Conservation (phyloP, 2,888 invertebrate genomes). For the Clitarchus hookeri region DNA sequence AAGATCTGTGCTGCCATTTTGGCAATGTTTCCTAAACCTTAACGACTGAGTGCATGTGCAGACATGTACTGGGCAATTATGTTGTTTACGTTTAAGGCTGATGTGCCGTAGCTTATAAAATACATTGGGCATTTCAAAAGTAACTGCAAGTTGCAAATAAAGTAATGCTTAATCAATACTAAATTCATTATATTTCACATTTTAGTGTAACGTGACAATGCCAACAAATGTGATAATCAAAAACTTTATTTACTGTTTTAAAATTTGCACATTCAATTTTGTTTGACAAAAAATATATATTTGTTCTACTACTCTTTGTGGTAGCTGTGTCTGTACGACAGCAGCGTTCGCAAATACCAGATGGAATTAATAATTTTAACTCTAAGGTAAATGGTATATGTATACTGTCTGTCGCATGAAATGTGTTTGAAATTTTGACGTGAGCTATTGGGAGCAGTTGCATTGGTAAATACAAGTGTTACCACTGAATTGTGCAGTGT, state of each 20-base stretch:
- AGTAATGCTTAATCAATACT: no score
- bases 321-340: neutral
- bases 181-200: neutral
- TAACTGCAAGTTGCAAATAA: no score
- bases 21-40: slow-evolving; percentile 64
- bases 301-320: neutral
- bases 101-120: no score
- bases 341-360: neutral
- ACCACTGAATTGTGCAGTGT: neutral
- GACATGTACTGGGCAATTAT: no score
- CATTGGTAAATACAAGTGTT: neutral
- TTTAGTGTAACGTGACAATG: neutral
- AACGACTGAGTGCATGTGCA: neutral
- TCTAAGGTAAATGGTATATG: neutral
- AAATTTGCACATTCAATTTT: neutral
- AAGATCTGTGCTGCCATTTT: slow-evolving; percentile 86
- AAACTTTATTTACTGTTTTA: neutral
- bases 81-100: no score
- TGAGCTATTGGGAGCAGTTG: neutral
- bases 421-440: neutral
- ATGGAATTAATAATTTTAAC: neutral
- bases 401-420: neutral
- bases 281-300: neutral
- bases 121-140: no score
- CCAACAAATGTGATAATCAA: neutral